A percentile compares a stretch with the other conserved stretches of the same genome.
These are phyloP conservation scores for Tragelaphus imberbis DNA, from an alignment of 2,113 vertebrate species.

Conservation along the genomic window DNA sequence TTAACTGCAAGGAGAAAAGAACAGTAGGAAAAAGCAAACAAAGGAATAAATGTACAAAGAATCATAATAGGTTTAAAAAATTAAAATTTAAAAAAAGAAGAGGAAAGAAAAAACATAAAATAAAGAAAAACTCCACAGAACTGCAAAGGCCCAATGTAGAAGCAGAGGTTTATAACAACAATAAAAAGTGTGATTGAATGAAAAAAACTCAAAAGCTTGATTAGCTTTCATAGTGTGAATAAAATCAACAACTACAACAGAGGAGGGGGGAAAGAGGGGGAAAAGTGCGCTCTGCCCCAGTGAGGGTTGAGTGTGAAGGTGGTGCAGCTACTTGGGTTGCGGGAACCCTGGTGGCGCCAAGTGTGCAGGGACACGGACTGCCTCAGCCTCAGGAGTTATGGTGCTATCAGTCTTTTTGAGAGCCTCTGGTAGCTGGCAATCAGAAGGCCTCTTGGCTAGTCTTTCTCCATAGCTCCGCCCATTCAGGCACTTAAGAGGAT, in stretches of 20 bases:
- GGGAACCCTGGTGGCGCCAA: neutral
- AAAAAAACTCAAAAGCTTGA: neutral
- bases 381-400: neutral
- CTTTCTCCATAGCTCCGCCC: neutral
- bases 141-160: neutral
- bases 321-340: neutral
- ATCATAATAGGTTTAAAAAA: neutral
- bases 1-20: neutral
- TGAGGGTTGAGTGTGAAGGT: neutral
- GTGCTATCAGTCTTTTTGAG: neutral
- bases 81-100: neutral
- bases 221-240: neutral
- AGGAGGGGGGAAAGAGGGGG: neutral
- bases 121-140: neutral
- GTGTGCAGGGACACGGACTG: neutral
- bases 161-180: neutral
- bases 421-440: neutral
- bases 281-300: neutral
- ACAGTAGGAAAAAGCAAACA: neutral
- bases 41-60: neutral
- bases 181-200: neutral
- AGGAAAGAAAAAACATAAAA: neutral
- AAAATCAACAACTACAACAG: neutral
- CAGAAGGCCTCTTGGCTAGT: neutral
- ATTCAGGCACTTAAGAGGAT: neutral